phyloP scores from a whole-genome alignment of 2,113 vertebrate species.

The Corythoichthys haematopterus region DNA sequence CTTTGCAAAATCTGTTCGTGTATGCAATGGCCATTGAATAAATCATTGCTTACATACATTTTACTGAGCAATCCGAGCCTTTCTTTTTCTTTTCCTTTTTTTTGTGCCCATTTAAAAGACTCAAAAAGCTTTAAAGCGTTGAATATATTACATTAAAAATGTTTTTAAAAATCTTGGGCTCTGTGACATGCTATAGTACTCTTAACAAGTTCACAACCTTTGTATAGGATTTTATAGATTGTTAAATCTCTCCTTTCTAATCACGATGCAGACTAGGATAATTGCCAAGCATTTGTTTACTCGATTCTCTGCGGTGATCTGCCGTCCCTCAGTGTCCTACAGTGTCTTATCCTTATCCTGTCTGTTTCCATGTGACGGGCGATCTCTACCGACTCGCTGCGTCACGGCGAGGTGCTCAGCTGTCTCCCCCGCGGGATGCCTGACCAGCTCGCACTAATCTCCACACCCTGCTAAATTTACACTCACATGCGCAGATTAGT shows the following conservation, averaged over 20 bases:
- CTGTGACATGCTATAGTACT: neutral
- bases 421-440: constrained; percentile 35
- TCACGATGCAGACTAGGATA: neutral
- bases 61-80: too few relatives aligned
- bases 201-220: neutral
- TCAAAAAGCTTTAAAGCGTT: too few relatives aligned
- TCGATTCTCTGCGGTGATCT: neutral
- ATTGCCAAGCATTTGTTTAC: neutral
- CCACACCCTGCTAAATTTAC: constrained; percentile 50
- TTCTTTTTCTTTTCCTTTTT: too few relatives aligned
- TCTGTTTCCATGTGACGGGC: constrained; percentile 57
- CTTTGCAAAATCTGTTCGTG: too few relatives aligned
- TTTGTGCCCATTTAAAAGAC: too few relatives aligned
- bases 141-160: neutral
- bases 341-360: constrained; percentile 35
- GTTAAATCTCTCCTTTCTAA: neutral
- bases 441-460: constrained; percentile 59
- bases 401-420: constrained; percentile 53
- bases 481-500: constrained; percentile 32
- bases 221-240: neutral
- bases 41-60: too few relatives aligned
- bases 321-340: constrained; percentile 16
- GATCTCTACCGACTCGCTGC: constrained; percentile 49
- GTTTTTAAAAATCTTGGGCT: neutral
- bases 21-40: too few relatives aligned